Percentiles rank a stretch among this genome's conserved stretches.
Conservation (phyloP, 2,888 invertebrate species). For the Oithona nana region DNA sequence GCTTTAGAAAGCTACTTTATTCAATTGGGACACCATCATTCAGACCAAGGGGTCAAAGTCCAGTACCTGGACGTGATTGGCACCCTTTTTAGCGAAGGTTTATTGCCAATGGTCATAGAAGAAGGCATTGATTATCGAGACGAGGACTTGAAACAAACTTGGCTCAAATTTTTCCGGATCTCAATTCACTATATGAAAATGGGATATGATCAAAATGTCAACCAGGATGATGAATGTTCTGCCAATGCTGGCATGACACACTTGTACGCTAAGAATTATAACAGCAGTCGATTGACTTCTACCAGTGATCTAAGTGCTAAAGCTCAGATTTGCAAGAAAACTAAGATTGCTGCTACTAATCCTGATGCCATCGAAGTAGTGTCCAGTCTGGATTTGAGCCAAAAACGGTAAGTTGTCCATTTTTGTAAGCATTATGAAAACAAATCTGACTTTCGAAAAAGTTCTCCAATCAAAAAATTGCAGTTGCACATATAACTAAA, state of each 20-base stretch:
- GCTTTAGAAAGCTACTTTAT: not conserved
- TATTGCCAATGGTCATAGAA: no score
- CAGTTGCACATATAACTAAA: no score
- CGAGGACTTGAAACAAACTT: not conserved
- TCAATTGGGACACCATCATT: not conserved
- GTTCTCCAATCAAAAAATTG: no score
- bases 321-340: not conserved
- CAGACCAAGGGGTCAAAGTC: not conserved
- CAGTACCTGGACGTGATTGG: not conserved
- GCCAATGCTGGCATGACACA: no score
- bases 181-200: not conserved
- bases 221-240: not conserved
- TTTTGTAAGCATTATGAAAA: no score
- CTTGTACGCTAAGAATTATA: no score
- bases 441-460: no score
- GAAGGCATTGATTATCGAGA: no score
- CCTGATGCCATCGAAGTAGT: no score
- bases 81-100: not conserved
- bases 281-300: not conserved
- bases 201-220: no score
- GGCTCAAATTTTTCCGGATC: not conserved
- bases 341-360: not conserved
- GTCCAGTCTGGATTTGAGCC: no score
- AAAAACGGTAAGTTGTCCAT: no score
- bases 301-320: not conserved